phyloP scores from a whole-genome alignment of 1,140 invertebrate genomes.

The Triops longicaudatus region DNA sequence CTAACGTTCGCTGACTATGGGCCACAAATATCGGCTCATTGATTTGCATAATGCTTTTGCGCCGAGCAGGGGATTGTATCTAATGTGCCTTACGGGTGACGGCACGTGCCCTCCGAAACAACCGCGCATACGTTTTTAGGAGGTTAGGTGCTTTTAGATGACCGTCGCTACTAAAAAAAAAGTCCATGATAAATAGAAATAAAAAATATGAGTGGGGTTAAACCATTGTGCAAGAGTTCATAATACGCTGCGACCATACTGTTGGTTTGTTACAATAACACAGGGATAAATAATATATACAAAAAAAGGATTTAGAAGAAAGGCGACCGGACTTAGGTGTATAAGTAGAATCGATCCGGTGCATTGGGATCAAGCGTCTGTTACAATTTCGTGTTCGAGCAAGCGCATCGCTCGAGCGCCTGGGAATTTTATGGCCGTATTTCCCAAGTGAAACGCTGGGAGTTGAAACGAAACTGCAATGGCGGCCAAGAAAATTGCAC shows the following conservation, averaged over 20 bases:
- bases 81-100: background rate
- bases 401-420: background rate
- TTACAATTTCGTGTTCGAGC: background rate
- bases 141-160: background rate
- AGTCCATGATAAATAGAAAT: background rate
- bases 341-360: background rate
- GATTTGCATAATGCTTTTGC: background rate
- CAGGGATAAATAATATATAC: background rate
- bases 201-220: no score
- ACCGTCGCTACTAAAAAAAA: background rate
- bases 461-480: background rate
- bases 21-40: background rate
- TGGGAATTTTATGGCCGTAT: no score
- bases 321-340: background rate
- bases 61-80: background rate
- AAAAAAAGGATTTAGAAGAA: background rate
- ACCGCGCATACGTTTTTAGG: background rate
- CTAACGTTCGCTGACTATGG: background rate
- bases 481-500: background rate
- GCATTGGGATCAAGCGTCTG: conserved; percentile 6
- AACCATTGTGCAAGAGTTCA: no score
- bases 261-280: background rate
- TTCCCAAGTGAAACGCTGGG: no score
- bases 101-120: background rate
- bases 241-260: no score